Conservation (phyloP, 2,113 vertebrate species). For the Strix uralensis region DNA sequence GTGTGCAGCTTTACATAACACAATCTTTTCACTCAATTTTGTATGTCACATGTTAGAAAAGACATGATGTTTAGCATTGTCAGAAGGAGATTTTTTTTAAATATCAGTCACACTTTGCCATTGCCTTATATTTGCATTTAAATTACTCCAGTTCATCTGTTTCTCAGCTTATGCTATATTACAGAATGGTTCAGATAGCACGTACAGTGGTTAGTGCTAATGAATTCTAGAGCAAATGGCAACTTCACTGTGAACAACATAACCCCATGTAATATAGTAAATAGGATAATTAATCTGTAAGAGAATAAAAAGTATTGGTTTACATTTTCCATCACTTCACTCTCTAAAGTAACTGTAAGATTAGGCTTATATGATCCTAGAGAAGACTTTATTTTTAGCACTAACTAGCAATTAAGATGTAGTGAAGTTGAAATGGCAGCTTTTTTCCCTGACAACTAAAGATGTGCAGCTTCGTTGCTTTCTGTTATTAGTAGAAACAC, state of each 20-base stretch:
- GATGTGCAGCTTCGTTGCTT: fast-evolving
- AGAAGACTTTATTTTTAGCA: not conserved
- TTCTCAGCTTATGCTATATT: not conserved
- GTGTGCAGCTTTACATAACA: not conserved
- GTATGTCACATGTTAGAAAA: not conserved
- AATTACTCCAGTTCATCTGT: not conserved
- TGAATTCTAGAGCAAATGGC: not conserved
- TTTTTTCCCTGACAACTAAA: not conserved
- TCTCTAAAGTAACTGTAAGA: not conserved
- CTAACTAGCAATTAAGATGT: not conserved
- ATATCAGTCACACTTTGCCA: not conserved
- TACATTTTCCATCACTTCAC: not conserved
- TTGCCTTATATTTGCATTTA: not conserved
- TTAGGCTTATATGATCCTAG: not conserved
- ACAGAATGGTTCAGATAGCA: not conserved
- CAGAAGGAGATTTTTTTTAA: not conserved
- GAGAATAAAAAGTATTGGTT: not conserved
- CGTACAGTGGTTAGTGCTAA: not conserved
- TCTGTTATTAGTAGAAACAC: not conserved
- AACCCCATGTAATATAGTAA: not conserved
- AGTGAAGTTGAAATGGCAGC: not conserved
- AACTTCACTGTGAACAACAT: not conserved
- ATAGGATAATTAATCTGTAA: not conserved
- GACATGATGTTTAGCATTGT: not conserved
- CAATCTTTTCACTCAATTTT: not conserved